Evolutionary conservation across 2,797 vertebrate species (phyloP), one percentile per base, ranked within the genome.

Genomic region (Orestias chungarensis): DNA sequence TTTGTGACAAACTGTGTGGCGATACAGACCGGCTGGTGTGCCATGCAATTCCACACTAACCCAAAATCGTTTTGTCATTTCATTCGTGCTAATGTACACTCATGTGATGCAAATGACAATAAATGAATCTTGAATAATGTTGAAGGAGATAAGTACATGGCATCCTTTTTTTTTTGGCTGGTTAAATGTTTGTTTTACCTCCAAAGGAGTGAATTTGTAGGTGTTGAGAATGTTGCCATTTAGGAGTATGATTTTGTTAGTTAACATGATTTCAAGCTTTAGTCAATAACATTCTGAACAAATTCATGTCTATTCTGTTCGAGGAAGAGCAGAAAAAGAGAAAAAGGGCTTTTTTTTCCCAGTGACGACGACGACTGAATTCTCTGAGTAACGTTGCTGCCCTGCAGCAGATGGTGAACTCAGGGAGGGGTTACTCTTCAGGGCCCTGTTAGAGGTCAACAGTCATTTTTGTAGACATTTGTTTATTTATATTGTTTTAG

Each of bases 381-480:
- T 14, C 14, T 0, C 44, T 5, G 25, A 65, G 64, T 2, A 65
- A 43, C 10, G 0, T 18, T 65, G 68, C 17, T 10, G 54, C 38
- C 62, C 70, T 62, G 76, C 2, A 78, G 79, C 79, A 78, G 76
- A 80, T 72, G 70, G 70, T 14, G 69, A 61, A 68, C 31, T 14
- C 61, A 9, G 43, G 75, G 62, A 33, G 65, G 35, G 68, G 65
- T 20, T 3, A 18, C 1, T 12, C 72, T 75, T 44, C 31, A 0
- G 40, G 71, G 62, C 35, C 14, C 33, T 23, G 33, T 54, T 65
- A 42, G 59, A 75, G 75, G 68, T 70, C 71, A 70, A 2, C 70
- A 44, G 69, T 64, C 74, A 61, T 65, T 1, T 74, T 66, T 68
- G n/a, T 20, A 64, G 38, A 66, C 57, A 52, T n/a, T 43, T 33